Conservation (phyloP, 2,797 vertebrate species). For the Neomorphus geoffroyi region DNA sequence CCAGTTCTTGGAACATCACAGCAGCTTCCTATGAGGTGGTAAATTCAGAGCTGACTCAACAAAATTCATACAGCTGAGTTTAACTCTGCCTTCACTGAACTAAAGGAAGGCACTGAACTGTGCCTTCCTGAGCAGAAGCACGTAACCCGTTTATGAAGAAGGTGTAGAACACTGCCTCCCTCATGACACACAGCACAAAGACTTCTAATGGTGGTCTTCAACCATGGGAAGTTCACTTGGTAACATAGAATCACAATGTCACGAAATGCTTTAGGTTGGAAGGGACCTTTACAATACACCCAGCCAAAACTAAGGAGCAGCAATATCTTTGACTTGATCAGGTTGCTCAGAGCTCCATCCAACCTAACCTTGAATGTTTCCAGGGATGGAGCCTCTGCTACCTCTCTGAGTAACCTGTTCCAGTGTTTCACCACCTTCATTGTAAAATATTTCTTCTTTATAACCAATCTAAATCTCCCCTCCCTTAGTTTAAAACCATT, state of each 20-base stretch:
- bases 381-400: too few relatives aligned
- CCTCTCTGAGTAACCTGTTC: too few relatives aligned
- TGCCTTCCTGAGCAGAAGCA: neutral
- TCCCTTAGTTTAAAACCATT: too few relatives aligned
- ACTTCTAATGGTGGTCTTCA: neutral
- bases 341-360: too few relatives aligned
- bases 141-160: neutral
- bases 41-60: constrained; percentile 42
- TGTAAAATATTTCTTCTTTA: too few relatives aligned
- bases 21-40: neutral
- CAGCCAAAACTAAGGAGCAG: too few relatives aligned
- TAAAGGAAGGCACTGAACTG: neutral
- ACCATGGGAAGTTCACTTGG: neutral
- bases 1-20: constrained; percentile 37
- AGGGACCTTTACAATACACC: too few relatives aligned
- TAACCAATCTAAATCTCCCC: too few relatives aligned
- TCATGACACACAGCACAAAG: neutral
- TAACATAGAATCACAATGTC: neutral
- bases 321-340: too few relatives aligned
- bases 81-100: neutral
- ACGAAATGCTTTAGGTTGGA: too few relatives aligned
- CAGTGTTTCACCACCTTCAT: too few relatives aligned
- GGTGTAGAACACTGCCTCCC: neutral
- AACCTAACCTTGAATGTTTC: too few relatives aligned
- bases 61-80: neutral